Evolutionary conservation across 1,140 invertebrate genomes (phyloP), one percentile per base, ranked within the genome.

Genomic region (Drosophila sturtevanti): DNA sequence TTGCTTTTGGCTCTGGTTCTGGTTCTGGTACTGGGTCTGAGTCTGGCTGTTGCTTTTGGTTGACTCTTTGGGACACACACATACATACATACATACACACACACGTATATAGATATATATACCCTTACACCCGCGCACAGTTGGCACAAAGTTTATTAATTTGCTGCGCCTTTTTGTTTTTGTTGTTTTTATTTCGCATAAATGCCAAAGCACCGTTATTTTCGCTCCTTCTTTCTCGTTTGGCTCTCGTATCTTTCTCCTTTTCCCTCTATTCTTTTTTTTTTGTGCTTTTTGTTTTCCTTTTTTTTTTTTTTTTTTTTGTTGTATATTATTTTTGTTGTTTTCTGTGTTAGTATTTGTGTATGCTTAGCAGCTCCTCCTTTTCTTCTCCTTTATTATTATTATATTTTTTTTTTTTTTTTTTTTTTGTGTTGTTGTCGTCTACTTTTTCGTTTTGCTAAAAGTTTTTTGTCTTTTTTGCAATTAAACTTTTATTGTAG

Each of bases 101-200:
- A 12, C 35, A 12, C 34, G 10, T 10, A 34, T 34, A 10, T 21
- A 35, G 22, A 11, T 9, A 41, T n/a, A 44, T 41, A 54, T 54
- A 35, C 24, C 22, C 27, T 63, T 52, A 59, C 70, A 73, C 71
- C 64, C 61, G 51, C 37, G 38, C 72, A 67, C 72, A 68, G 75
- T 77, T 70, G 38, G 68, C 59, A 77, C 41, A 63, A 78, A 78
- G 61, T 77, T 78, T 78, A 78, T 78, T 78, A 78, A 78, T 78
- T 78, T 78, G 68, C 74, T 65, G 22, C 75, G 63, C 68, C 73
- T 75, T 62, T 44, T 62, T 62, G 60, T 62, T 62, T 38, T 62
- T 62, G 38, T 48, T 48, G 21, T 62, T 62, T 27, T 62, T 62
- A 41, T 62, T 44, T 60, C 58, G 58, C 35, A 60, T 60, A 60